phyloP scores from a whole-genome alignment of 2,113 vertebrate genomes.

The Acrocephalus kingi region DNA sequence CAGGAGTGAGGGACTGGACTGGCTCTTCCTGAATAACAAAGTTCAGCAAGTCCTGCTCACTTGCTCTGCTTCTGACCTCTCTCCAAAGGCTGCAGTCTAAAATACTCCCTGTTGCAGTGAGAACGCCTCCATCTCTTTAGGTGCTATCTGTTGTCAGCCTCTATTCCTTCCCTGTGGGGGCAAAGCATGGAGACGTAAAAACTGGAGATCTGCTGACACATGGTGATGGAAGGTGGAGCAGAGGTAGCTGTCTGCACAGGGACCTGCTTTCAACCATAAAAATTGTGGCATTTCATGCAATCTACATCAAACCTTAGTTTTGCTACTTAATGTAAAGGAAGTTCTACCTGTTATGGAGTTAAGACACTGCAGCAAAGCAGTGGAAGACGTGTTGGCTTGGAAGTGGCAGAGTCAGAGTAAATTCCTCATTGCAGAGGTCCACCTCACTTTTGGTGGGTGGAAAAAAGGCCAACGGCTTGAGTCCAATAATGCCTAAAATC shows the following conservation, averaged over 20 bases:
- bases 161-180: background rate
- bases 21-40: conserved; percentile 31
- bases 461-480: background rate
- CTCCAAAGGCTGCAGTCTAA: conserved; percentile 26
- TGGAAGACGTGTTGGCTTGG: background rate
- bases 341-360: background rate
- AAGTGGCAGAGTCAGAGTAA: background rate
- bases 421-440: background rate
- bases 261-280: background rate
- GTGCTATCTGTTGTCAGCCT: background rate
- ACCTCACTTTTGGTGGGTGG: background rate
- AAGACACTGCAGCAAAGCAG: background rate
- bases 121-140: background rate
- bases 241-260: background rate
- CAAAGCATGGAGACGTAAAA: background rate
- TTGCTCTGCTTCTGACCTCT: conserved; percentile 50
- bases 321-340: background rate
- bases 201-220: background rate
- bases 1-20: background rate
- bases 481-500: background rate
- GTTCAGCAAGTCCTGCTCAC: conserved; percentile 31
- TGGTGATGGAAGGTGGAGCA: background rate
- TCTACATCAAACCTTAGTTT: background rate
- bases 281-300: background rate
- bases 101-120: background rate